Percentiles rank a stretch among this genome's conserved stretches.
Conservation (phyloP, 92 coral and sea anemone genomes). For the Parazoanthus darwini region DNA sequence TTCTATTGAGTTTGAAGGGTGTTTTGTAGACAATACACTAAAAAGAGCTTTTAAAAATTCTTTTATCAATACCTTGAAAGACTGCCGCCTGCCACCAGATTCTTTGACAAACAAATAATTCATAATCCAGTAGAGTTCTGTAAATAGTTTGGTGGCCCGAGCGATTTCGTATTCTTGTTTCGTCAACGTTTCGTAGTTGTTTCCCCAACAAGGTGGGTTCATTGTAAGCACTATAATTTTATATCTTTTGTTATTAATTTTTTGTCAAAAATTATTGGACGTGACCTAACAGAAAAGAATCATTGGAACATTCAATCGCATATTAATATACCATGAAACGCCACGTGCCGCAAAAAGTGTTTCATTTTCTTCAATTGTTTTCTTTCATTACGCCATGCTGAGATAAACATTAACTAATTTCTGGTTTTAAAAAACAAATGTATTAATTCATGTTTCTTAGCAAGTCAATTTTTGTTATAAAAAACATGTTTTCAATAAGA, state of each 20-base stretch:
- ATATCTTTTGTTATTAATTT: background rate
- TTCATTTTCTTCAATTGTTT: constrained; percentile 33
- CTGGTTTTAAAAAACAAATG: background rate
- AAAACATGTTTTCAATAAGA: background rate
- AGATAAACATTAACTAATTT: constrained; percentile 16
- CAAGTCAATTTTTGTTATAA: constrained; percentile 18
- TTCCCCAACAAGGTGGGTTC: background rate
- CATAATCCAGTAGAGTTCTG: constrained; percentile 3
- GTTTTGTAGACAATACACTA: constrained; percentile 8
- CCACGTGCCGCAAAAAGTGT: constrained; percentile 38
- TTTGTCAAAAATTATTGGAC: background rate
- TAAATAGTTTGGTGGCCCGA: constrained; percentile 22
- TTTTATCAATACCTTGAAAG: constrained; percentile 12
- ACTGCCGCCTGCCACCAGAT: constrained; percentile 15
- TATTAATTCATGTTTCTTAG: background rate
- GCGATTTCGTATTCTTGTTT: constrained; percentile 8
- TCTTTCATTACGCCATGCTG: constrained; percentile 17
- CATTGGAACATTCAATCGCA: constrained; percentile 21
- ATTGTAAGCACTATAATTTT: background rate
- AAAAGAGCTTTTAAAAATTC: constrained; percentile 26
- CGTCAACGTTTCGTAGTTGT: constrained; percentile 13
- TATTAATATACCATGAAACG: constrained; percentile 41
- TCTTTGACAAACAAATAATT: constrained; percentile 15
- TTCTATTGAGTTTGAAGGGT: constrained; percentile 36
- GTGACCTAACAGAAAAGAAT: background rate